Evolutionary conservation across 2,797 vertebrate species (phyloP).

Genomic region (Pelodytes ibericus): DNA sequence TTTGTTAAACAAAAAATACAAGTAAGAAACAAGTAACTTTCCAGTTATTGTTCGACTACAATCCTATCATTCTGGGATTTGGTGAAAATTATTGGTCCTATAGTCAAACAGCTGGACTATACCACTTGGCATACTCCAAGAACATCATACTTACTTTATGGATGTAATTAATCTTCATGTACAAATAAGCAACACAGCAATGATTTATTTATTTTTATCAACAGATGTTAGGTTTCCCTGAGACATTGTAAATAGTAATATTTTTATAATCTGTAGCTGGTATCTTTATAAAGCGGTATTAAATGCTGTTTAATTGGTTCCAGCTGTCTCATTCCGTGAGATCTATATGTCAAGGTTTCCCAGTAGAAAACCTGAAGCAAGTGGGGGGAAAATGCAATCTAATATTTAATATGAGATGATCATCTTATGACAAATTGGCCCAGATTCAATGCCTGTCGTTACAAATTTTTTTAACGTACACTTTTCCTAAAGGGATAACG

Average conservation of each 20-base stretch:
- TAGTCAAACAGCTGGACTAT: background rate
- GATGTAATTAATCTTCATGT: background rate
- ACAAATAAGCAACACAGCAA: background rate
- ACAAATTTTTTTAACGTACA: no score
- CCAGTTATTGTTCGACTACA: background rate
- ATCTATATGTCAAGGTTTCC: background rate
- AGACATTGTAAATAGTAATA: slow-evolving; percentile 10
- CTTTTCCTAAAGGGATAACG: no score
- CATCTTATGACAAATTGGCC: no score
- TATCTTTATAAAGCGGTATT: slow-evolving; percentile 5
- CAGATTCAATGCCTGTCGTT: no score
- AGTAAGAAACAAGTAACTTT: background rate
- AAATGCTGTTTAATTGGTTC: slow-evolving; percentile 17
- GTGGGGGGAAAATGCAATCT: background rate
- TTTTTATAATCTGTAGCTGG: slow-evolving; percentile 13
- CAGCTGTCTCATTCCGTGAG: slow-evolving; percentile 10
- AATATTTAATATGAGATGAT: background rate
- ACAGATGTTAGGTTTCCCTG: background rate
- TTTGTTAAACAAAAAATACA: no score
- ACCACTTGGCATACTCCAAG: background rate
- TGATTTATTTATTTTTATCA: background rate
- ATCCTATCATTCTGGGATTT: background rate
- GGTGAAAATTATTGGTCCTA: background rate
- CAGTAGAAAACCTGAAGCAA: background rate
- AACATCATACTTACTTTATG: background rate